phyloP scores from a whole-genome alignment of 2,888 invertebrate species.

The Acanthopleura granulata region DNA sequence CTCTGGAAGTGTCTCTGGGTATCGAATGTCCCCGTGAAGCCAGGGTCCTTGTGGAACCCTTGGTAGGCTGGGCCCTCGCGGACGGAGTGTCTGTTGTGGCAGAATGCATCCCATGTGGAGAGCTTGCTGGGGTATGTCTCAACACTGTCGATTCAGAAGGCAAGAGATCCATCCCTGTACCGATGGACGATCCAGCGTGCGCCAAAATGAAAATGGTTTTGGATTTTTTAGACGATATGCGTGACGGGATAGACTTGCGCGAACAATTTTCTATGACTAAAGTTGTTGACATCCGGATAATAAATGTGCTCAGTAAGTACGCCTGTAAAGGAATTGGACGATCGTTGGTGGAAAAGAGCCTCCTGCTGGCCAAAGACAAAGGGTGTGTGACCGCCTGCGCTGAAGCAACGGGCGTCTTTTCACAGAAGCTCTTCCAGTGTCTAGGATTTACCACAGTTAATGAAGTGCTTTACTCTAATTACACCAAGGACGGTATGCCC shows the following conservation, averaged over 20 bases:
- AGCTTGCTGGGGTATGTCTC: neutral
- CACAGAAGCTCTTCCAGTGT: neutral
- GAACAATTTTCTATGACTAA: neutral
- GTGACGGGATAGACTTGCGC: neutral
- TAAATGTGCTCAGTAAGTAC: slow-evolving; percentile 5
- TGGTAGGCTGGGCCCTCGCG: too few species aligned
- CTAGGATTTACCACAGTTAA: neutral
- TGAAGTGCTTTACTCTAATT: neutral
- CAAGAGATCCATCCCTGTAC: neutral
- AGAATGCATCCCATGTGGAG: neutral
- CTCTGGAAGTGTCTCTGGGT: slow-evolving; percentile 8
- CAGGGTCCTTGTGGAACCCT: neutral
- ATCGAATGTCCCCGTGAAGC: slow-evolving; percentile 3
- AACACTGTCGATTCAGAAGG: neutral
- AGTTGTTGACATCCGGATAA: neutral
- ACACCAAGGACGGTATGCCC: neutral
- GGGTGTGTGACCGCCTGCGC: neutral
- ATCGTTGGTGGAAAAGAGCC: neutral
- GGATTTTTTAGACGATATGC: neutral
- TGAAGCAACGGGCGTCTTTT: slow-evolving; percentile 5
- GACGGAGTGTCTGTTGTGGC: slow-evolving; percentile 2
- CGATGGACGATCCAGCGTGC: neutral
- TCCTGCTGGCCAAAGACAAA: neutral
- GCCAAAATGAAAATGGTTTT: neutral
- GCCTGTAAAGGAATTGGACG: slow-evolving; percentile 5